These are phyloP conservation scores for Saccopteryx bilineata DNA, from an alignment of 2,113 vertebrate genomes.

Conservation along the genomic window DNA sequence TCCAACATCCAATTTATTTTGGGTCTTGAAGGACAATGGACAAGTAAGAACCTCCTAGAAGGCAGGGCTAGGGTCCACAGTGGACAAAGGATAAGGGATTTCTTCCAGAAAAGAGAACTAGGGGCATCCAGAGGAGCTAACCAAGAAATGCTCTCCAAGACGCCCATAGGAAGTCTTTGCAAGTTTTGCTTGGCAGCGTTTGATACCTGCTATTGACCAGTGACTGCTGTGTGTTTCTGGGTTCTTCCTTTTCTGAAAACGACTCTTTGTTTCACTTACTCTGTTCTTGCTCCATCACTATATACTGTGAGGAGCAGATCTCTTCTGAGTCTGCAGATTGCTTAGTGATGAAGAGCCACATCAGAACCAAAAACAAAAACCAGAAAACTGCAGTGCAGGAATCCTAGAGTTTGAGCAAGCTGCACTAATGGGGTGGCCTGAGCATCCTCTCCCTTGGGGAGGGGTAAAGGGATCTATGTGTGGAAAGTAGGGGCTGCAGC, in stretches of 20 bases:
- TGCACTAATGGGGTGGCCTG: neutral
- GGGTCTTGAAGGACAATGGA: neutral
- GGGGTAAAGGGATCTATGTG: neutral
- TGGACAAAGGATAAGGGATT: neutral
- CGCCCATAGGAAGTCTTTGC: neutral
- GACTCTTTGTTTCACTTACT: neutral
- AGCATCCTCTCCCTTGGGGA: neutral
- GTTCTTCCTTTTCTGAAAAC: neutral
- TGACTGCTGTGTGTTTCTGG: neutral
- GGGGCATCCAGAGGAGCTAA: neutral
- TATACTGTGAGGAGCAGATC: neutral
- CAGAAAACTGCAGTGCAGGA: neutral
- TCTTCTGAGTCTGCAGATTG: neutral
- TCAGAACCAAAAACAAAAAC: neutral
- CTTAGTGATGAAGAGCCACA: neutral
- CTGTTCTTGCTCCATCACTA: neutral
- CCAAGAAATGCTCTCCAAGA: neutral
- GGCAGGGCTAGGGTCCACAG: neutral
- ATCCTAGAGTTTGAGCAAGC: neutral
- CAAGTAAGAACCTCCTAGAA: neutral
- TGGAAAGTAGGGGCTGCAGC: neutral
- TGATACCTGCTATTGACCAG: neutral
- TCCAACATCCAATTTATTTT: neutral
- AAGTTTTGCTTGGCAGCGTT: neutral
- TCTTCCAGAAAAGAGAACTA: neutral